Conservation (phyloP, 2,888 invertebrate species). For the Troilus luridus region DNA sequence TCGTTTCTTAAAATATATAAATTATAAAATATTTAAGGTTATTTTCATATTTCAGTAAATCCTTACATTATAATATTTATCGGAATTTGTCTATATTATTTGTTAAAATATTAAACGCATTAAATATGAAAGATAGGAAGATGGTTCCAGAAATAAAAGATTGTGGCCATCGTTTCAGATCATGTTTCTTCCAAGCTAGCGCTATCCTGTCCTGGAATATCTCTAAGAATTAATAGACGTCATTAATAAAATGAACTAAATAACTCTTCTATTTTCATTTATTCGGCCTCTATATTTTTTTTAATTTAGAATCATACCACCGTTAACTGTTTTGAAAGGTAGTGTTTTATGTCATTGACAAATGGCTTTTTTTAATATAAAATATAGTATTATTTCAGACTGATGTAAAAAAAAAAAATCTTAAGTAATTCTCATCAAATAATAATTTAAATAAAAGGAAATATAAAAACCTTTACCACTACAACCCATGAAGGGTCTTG, state of each 20-base stretch:
- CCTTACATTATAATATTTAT: too few species aligned
- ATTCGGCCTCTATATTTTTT: background rate
- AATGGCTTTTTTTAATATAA: too few species aligned
- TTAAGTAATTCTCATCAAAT: too few species aligned
- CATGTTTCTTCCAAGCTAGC: background rate
- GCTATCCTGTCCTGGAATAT: slow-evolving; percentile 27
- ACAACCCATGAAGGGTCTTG: too few species aligned
- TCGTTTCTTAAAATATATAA: too few species aligned
- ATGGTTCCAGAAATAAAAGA: background rate
- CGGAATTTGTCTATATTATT: background rate
- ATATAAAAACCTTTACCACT: too few species aligned
- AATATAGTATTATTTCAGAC: background rate
- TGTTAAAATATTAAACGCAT: background rate
- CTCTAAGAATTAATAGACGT: background rate
- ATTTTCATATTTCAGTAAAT: too few species aligned
- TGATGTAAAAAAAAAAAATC: too few species aligned
- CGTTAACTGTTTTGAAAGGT: background rate
- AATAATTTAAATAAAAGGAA: too few species aligned
- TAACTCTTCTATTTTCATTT: background rate
- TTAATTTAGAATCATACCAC: background rate
- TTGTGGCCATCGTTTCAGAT: background rate
- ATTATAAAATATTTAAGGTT: too few species aligned
- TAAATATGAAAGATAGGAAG: background rate
- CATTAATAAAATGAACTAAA: background rate
- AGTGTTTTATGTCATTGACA: background rate